These are phyloP conservation scores for Drosophila subquinaria DNA, from an alignment of 2,888 invertebrate species.

Conservation along the genomic window DNA sequence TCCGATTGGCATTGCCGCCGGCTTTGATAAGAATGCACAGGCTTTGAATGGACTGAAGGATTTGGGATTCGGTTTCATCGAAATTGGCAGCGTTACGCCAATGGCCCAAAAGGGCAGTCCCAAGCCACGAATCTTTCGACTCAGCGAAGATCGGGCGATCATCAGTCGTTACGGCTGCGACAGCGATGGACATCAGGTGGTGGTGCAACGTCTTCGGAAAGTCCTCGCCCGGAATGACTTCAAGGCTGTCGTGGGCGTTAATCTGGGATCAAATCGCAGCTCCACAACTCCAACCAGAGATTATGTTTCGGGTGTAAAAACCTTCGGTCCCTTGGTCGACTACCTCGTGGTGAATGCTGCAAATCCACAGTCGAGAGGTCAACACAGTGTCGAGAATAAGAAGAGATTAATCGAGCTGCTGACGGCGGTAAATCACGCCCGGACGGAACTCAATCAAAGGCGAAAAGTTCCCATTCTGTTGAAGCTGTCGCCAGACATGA, in stretches of 20 bases:
- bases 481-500: constrained; percentile 97
- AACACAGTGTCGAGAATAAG: constrained; percentile 93
- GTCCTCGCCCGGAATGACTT: constrained; percentile 87
- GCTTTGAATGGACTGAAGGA: constrained; percentile 92
- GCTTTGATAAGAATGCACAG: constrained; percentile 99
- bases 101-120: constrained; percentile 96
- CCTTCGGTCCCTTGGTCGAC: constrained; percentile 94
- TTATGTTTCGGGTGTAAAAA: constrained; percentile 93
- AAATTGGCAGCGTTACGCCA: constrained; percentile 98
- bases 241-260: constrained; percentile 92
- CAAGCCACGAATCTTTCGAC: constrained; percentile 95
- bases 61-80: constrained; percentile 97
- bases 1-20: constrained; percentile 98
- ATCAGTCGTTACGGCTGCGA: constrained; percentile 98
- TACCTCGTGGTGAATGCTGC: constrained; percentile 98
- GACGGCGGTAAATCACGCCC: constrained; percentile 87
- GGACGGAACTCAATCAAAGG: constrained; percentile 86
- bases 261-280: constrained; percentile 97
- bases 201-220: constrained; percentile 89
- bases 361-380: constrained; percentile 97
- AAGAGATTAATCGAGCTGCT: constrained; percentile 90
- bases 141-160: constrained; percentile 93
- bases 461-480: constrained; percentile 91
- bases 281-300: constrained; percentile 91
- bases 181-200: constrained; percentile 94